Percentiles rank a stretch among this genome's conserved stretches.
These are phyloP conservation scores for Stomatorhinus walkeri DNA, from an alignment of 2,797 vertebrate genomes.

Conservation along the genomic window DNA sequence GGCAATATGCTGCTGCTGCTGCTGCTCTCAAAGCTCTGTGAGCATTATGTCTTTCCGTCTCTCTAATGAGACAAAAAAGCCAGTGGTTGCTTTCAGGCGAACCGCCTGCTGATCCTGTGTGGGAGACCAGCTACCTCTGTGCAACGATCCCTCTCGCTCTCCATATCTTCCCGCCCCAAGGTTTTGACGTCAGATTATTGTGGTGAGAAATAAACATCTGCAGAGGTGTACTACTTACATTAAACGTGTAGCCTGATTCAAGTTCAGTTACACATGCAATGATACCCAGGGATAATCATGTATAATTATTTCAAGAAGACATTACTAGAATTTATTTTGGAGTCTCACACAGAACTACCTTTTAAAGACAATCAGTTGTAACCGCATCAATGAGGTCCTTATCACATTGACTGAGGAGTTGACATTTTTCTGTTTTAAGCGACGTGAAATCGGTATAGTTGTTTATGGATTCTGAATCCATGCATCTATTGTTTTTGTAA, in stretches of 20 bases:
- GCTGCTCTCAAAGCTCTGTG: not conserved
- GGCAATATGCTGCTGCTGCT: not conserved
- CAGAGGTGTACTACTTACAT: not conserved
- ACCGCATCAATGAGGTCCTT: not conserved
- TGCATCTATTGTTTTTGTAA: not conserved
- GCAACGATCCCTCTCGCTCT: not conserved
- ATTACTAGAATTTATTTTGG: not conserved
- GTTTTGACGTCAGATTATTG: not conserved
- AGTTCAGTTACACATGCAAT: not conserved
- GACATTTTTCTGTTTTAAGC: not conserved
- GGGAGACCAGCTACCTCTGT: not conserved
- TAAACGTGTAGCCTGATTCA: not conserved
- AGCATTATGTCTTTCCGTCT: conserved; percentile 15
- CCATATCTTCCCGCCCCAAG: not conserved
- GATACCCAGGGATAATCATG: not conserved
- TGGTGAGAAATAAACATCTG: not conserved
- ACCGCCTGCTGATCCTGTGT: not conserved
- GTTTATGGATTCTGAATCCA: not conserved
- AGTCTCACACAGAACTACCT: not conserved
- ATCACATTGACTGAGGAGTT: not conserved
- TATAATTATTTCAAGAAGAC: not conserved
- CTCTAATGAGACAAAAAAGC: not conserved
- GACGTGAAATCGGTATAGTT: not conserved
- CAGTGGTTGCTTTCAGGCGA: not conserved
- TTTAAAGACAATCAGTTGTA: not conserved